Percentiles rank a stretch among this genome's conserved stretches.
Conservation (phyloP, 2,888 invertebrate genomes). For the Seira sanloemensis region DNA sequence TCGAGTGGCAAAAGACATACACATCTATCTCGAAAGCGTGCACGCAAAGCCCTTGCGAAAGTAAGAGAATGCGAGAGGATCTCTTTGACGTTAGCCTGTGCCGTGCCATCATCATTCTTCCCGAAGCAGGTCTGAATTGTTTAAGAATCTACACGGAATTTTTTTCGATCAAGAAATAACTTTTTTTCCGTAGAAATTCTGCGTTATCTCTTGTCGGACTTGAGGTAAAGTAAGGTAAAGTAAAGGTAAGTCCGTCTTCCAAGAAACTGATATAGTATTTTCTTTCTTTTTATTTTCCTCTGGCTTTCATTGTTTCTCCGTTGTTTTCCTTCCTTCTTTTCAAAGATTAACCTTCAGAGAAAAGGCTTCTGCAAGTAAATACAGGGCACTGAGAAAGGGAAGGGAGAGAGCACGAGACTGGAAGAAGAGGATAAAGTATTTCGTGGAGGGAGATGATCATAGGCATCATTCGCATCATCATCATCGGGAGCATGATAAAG, state of each 20-base stretch:
- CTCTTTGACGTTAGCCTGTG: not conserved
- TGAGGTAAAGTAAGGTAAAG: too few species aligned
- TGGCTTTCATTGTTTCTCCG: constrained; percentile 23
- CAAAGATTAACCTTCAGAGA: constrained; percentile 64
- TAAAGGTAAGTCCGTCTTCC: constrained; percentile 49
- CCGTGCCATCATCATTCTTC: not conserved
- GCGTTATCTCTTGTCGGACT: not conserved
- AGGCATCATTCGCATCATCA: not conserved
- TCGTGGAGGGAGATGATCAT: constrained; percentile 19
- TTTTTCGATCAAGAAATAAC: not conserved
- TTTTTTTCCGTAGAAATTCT: not conserved
- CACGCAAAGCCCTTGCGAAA: too few species aligned
- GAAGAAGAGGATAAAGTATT: constrained; percentile 25
- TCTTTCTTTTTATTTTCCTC: too few species aligned
- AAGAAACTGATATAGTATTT: constrained; percentile 27
- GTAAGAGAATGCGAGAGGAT: not conserved
- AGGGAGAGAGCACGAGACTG: not conserved
- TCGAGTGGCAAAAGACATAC: too few species aligned
- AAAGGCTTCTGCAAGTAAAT: too few species aligned
- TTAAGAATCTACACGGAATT: too few species aligned
- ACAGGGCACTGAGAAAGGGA: too few species aligned
- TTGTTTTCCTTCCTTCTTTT: constrained; percentile 68
- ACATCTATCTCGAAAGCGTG: too few species aligned
- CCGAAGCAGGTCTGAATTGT: not conserved
- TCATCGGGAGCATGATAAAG: not conserved